Percentiles rank a stretch among this genome's conserved stretches.
These are phyloP conservation scores for Cephonodes hylas DNA, from an alignment of 2,888 invertebrate genomes.

Conservation along the genomic window DNA sequence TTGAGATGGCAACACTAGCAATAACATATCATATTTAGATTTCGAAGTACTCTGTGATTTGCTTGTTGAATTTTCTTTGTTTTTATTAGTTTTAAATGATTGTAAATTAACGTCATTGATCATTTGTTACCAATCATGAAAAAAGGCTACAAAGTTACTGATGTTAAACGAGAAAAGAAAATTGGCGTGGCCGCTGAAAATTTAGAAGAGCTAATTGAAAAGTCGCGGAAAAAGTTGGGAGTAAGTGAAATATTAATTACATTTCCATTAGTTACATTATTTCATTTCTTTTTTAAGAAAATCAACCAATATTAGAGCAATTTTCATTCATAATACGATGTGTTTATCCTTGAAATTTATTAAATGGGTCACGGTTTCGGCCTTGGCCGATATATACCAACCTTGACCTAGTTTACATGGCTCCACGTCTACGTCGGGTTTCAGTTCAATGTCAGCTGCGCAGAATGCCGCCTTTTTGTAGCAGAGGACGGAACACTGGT, in stretches of 20 bases:
- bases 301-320: constrained; percentile 14
- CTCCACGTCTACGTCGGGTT: constrained; percentile 33
- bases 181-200: constrained; percentile 86
- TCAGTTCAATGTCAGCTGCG: constrained; percentile 74
- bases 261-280: not conserved
- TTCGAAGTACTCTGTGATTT: constrained; percentile 24
- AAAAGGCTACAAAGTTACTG: constrained; percentile 87
- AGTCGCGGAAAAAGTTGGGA: constrained; percentile 84
- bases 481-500: constrained; percentile 86
- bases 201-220: constrained; percentile 84
- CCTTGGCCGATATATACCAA: constrained; percentile 59
- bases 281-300: not conserved
- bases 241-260: constrained; percentile 60
- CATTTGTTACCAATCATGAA: constrained; percentile 57
- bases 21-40: not conserved
- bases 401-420: constrained; percentile 55
- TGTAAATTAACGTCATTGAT: constrained; percentile 19
- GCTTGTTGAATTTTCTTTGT: constrained; percentile 24
- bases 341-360: constrained; percentile 39
- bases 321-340: constrained; percentile 35
- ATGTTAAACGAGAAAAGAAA: constrained; percentile 84
- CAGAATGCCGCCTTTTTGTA: constrained; percentile 77
- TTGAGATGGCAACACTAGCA: not conserved
- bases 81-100: constrained; percentile 37
- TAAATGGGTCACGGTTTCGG: constrained; percentile 53